phyloP scores from a whole-genome alignment of 2,113 vertebrate genomes.

The Charina bottae region DNA sequence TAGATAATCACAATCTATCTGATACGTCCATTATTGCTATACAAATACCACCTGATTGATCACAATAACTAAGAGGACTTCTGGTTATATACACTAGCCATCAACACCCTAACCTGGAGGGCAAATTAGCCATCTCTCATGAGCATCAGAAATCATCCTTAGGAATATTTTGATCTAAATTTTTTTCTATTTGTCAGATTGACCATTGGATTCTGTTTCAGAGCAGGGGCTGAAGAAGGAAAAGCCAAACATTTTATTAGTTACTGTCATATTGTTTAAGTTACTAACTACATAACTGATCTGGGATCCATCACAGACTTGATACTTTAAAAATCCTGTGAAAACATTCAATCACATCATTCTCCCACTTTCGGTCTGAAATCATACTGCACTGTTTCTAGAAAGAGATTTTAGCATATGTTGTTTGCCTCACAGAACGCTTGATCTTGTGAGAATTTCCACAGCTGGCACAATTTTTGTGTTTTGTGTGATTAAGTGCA shows the following conservation, averaged over 20 bases:
- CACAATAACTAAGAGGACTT: neutral
- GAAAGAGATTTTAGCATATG: neutral
- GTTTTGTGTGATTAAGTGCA: neutral
- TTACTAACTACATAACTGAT: neutral
- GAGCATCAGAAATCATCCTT: neutral
- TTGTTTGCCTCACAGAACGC: neutral
- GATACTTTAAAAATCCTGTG: neutral
- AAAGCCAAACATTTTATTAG: neutral
- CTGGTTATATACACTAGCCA: neutral
- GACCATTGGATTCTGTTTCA: neutral
- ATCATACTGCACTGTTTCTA: neutral
- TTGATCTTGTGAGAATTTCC: conserved; percentile 15
- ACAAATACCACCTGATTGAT: neutral
- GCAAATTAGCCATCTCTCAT: neutral
- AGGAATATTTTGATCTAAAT: neutral
- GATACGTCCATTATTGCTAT: neutral
- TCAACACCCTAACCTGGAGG: neutral
- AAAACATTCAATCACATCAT: neutral
- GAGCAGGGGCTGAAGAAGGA: neutral
- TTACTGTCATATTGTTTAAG: neutral
- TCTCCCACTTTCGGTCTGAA: neutral
- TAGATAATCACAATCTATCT: neutral
- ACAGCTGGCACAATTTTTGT: neutral
- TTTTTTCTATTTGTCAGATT: neutral
- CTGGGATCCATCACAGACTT: neutral